A percentile compares a stretch with the other conserved stretches of the same genome.
Evolutionary conservation across 2,113 vertebrate species (phyloP).

Genomic region (Misgurnus mizolepis): DNA sequence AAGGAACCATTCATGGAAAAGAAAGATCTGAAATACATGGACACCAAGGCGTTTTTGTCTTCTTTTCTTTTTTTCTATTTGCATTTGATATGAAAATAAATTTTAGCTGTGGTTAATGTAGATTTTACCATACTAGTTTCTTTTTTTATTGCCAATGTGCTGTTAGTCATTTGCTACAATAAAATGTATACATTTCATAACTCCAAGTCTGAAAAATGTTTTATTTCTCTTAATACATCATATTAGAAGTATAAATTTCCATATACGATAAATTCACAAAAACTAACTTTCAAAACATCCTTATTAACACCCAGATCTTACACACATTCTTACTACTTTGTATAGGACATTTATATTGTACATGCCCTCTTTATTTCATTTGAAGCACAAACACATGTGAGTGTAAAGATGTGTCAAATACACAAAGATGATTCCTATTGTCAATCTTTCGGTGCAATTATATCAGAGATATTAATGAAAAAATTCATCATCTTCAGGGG

Average conservation of each 20-base stretch:
- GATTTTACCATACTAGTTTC: too few species aligned
- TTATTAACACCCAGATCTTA: constrained; percentile 45
- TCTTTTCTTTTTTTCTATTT: background rate
- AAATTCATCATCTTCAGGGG: too few species aligned
- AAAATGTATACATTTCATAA: background rate
- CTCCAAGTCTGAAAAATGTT: constrained; percentile 75
- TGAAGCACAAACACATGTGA: constrained; percentile 19
- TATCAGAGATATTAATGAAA: too few species aligned
- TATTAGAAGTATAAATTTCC: constrained; percentile 77
- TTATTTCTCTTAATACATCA: constrained; percentile 78
- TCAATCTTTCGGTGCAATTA: background rate
- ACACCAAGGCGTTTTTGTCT: background rate
- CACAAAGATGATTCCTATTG: constrained; percentile 37
- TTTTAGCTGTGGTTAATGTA: background rate
- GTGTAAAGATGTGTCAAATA: background rate
- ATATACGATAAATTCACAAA: constrained; percentile 68
- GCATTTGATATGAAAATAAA: background rate
- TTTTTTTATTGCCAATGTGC: background rate
- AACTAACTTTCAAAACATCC: constrained; percentile 61
- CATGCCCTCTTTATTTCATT: background rate
- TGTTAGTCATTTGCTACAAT: background rate
- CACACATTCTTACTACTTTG: background rate
- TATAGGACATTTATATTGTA: background rate
- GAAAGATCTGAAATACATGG: background rate
- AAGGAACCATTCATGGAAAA: background rate